Evolutionary conservation across 1,140 invertebrate genomes (phyloP), one percentile per base, ranked within the genome.

Genomic region (Choristoneura fumiferana): DNA sequence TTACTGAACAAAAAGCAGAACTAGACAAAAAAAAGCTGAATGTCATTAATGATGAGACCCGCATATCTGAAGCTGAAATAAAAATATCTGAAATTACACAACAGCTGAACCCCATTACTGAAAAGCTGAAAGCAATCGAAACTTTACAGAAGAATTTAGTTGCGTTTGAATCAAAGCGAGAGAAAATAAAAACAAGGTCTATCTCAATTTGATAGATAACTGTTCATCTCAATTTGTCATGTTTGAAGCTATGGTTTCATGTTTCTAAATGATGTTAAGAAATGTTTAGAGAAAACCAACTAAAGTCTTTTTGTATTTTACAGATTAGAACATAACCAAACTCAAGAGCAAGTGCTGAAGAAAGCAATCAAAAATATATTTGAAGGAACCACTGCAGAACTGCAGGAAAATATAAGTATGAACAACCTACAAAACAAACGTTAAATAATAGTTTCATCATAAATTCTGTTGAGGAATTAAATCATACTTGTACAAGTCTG

Each of bases 21-120:
- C 81, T 92, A 65, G 90, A 92, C 54, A 88, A 87, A 40, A 90
- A 91, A 58, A 90, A 91, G 58, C 39, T 91, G 17, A 80, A 87
- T 37, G 81, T 94, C 54, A 75, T 91, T 4, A 92, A 92, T 71
- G 90, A 91, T 1, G 86, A 92, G 66, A 67, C 81, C 0, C 92
- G 92, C 60, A 90, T 95, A 10, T 87, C 91, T 15, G 91, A 94
- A 34, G 81, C 92, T 18, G 91, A 95, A 76, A 73, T 87, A 0
- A 92, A 93, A 72, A 88, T 93, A 29, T 73, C 83, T 10, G 84
- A 91, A 56, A 87, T 92, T 9, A 81, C 91, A 18, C 81, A 92
- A 38, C 91, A 93, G 73, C 73, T 96, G 0, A 82, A 92, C 71
- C 94, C 94, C 0, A 83, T 96, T 34, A 89, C 92, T 60, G 87